Evolutionary conservation across 1,140 invertebrate species (phyloP), one percentile per base, ranked within the genome.

Genomic region (Drosophila mojavensis): DNA sequence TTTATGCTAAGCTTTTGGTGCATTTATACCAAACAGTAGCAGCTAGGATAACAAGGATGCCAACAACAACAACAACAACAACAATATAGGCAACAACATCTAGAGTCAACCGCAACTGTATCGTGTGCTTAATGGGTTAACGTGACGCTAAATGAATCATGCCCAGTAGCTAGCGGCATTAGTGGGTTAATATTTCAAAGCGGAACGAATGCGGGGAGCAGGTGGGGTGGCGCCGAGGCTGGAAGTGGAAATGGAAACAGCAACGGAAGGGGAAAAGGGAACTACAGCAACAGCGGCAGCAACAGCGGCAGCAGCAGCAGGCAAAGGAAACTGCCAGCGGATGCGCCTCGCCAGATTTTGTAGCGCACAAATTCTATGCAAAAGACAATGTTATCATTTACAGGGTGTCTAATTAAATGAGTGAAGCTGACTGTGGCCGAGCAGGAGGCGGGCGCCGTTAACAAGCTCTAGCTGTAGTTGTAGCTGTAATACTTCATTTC

Each of bases 71-170:
- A 33, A 33, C 11, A 59, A n/a, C 1, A 26, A 26, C 10, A 43
- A n/a, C 28, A 28, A 20, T 3, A 43, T 9, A 13, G 30, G 41
- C 63, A 62, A 17, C 43, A 45, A 17, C 43, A 45, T n/a, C 54
- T 33, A 62, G 39, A 26, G 7, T 1, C 33, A 10, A 75, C 50
- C 70, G 74, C 72, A 83, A 74, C 64, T 83, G 84, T 79, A 88
- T 82, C 45, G 54, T 66, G 47, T 77, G 78, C 82, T 89, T 89
- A 88, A 89, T 88, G 83, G 83, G 83, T 89, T 83, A 88, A 89
- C 83, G 84, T 88, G 83, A 89, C 80, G 86, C 84, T 81, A 82
- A 82, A 82, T 88, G 83, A 88, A 88, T 89, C 84, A 89, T 66
- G 78, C 45, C 43, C 56, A 20, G 61, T 58, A 66, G 78, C 53